phyloP scores from a whole-genome alignment of 2,797 vertebrate species.

The Megaceryle alcyon region DNA sequence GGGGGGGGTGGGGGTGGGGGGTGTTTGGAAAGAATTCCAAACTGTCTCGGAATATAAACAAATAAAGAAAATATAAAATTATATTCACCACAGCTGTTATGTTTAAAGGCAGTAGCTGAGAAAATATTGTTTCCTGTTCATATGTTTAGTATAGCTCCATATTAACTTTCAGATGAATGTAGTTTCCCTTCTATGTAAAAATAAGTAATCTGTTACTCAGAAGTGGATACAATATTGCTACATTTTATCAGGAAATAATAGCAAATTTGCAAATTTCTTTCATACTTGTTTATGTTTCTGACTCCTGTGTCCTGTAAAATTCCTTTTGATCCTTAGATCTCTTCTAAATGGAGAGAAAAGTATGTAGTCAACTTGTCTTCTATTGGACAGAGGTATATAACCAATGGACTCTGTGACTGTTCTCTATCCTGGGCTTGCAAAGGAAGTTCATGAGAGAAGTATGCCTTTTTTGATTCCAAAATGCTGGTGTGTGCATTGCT shows the following conservation, averaged over 20 bases:
- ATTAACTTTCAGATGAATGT: background rate
- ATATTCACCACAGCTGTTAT: background rate
- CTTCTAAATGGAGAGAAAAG: background rate
- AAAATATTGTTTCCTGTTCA: slow-evolving; percentile 3
- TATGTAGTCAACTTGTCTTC: background rate
- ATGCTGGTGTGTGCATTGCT: background rate
- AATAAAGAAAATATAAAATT: background rate
- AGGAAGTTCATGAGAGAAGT: background rate
- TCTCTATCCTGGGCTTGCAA: background rate
- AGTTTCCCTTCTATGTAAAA: background rate
- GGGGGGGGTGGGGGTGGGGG: background rate
- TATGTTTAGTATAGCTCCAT: background rate
- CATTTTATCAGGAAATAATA: background rate
- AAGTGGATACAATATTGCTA: background rate
- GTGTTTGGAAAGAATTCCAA: slow-evolving; percentile 13
- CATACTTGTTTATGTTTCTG: background rate
- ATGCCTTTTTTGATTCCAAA: background rate
- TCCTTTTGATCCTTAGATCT: background rate
- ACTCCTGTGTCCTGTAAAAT: background rate
- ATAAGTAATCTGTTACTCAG: background rate
- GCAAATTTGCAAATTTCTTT: background rate
- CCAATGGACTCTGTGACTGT: background rate
- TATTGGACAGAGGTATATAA: background rate
- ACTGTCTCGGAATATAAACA: slow-evolving; percentile 7
- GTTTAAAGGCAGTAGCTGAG: background rate